Evolutionary conservation across 2,113 vertebrate genomes (phyloP).

Genomic region (Saccopteryx bilineata): DNA sequence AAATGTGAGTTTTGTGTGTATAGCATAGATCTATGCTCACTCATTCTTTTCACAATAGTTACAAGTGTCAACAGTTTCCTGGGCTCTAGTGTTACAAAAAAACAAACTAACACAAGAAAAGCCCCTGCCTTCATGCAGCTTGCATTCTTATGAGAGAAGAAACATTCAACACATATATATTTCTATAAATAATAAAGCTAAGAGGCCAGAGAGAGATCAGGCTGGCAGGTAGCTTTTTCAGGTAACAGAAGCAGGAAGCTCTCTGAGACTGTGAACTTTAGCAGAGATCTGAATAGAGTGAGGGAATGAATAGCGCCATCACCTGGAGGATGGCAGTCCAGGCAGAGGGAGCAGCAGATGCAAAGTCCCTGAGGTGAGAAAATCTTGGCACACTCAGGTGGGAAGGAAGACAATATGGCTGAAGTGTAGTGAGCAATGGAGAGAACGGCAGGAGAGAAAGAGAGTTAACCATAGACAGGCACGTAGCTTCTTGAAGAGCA

Average conservation of each 20-base stretch:
- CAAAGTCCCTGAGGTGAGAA: neutral
- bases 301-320: too few species aligned
- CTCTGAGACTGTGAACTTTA: neutral
- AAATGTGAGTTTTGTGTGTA: neutral
- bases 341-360: neutral
- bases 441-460: neutral
- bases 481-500: too few species aligned
- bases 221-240: neutral
- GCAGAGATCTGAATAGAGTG: neutral
- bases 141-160: neutral
- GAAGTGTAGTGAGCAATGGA: neutral
- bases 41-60: neutral
- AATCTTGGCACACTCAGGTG: neutral
- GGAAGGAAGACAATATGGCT: neutral
- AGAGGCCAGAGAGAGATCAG: neutral
- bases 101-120: neutral
- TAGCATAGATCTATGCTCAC: neutral
- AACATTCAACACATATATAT: neutral
- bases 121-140: neutral
- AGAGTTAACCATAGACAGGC: neutral
- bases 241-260: neutral
- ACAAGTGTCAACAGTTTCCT: neutral
- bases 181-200: neutral
- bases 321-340: fast-evolving
- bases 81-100: neutral